Percentiles rank a stretch among this genome's conserved stretches.
phyloP scores from a whole-genome alignment of 2,797 vertebrate species.

The Scyliorhinus canicula region DNA sequence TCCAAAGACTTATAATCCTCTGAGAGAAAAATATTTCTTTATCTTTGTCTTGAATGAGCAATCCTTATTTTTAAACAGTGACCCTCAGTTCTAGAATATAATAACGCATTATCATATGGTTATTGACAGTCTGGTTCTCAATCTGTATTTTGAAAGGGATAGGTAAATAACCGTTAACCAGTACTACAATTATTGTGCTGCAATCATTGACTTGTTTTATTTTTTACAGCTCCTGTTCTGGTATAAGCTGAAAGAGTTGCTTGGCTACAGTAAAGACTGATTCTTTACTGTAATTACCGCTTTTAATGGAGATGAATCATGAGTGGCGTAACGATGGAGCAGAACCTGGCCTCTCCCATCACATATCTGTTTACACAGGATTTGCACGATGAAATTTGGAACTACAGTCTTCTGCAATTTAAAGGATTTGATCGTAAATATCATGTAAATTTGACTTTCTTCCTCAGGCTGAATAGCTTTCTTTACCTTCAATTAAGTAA shows the following conservation, averaged over 20 bases:
- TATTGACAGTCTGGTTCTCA: neutral
- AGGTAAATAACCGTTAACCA: neutral
- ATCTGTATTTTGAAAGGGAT: neutral
- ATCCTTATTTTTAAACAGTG: no score
- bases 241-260: neutral
- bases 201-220: neutral
- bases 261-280: no score
- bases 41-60: no score
- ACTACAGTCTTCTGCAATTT: neutral
- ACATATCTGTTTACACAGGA: conserved; percentile 4
- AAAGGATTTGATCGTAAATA: neutral
- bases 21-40: no score
- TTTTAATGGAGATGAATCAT: neutral
- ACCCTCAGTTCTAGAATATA: neutral
- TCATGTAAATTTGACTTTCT: neutral
- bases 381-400: neutral
- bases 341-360: neutral
- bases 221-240: neutral
- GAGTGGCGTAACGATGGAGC: neutral
- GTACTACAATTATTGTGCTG: neutral
- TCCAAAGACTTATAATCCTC: no score
- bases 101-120: neutral
- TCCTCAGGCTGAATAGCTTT: neutral
- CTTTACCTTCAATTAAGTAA: neutral
- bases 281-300: neutral